Conservation (phyloP, 2,797 vertebrate genomes). For the Megalops cyprinoides region DNA sequence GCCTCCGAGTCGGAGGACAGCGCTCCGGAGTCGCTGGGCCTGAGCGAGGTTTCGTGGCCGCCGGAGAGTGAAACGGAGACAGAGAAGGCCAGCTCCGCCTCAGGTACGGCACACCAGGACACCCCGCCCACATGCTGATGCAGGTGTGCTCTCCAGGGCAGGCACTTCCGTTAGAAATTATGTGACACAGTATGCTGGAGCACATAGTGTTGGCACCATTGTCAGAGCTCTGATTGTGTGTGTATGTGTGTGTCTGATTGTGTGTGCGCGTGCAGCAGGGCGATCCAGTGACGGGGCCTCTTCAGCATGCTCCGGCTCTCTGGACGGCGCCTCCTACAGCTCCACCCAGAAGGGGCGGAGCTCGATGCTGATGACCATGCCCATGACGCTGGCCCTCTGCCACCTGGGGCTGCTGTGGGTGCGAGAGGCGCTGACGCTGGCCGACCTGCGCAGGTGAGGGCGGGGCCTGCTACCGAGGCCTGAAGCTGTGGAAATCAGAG, state of each 20-base stretch:
- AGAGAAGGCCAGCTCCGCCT: background rate
- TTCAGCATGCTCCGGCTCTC: conserved; percentile 72
- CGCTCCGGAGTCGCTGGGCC: conserved; percentile 57
- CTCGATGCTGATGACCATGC: conserved; percentile 76
- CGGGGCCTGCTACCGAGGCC: no score
- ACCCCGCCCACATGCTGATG: no score
- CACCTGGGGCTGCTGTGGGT: conserved; percentile 86
- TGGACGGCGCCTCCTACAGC: conserved; percentile 65
- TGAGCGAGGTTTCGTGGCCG: conserved; percentile 36
- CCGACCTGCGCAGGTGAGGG: conserved; percentile 86
- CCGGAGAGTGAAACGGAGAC: conserved; percentile 62
- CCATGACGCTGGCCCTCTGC: conserved; percentile 84
- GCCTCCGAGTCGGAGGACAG: conserved; percentile 59
- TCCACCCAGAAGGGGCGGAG: conserved; percentile 33
- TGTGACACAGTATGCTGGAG: no score
- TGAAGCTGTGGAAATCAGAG: no score
- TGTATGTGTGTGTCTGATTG: background rate
- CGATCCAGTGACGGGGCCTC: conserved; percentile 51
- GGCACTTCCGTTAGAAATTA: no score
- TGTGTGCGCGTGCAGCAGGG: conserved; percentile 12
- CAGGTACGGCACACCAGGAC: conserved; percentile 29
- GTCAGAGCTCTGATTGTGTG: background rate
- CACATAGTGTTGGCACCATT: no score
- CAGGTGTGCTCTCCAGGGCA: background rate
- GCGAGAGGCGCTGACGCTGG: conserved; percentile 81